Base-by-base conservation (phyloP, 2,797 vertebrate species). In the Geotrypetes seraphini region DNA sequence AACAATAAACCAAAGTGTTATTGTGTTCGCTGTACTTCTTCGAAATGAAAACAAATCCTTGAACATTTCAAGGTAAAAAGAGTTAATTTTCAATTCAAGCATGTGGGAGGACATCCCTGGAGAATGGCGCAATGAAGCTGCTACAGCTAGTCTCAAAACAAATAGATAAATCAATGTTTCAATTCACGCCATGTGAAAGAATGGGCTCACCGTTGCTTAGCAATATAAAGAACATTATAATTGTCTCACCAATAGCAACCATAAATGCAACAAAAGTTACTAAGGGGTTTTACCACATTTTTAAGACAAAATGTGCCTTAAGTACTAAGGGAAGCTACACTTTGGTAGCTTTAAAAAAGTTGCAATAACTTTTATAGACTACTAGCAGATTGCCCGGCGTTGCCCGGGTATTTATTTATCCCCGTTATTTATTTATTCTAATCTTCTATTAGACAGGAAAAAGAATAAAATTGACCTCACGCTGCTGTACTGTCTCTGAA, bases 111-210 rank as follows among this genome's bases (percentile, higher is more conserved):
- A 23, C 6, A 11, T 68, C 71, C 47, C 60, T 1, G 1, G 66
- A 65, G 73, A 62, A 37, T 1, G 1, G 27, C 22, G 19, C 58
- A 71, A 76, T 47, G 54, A 69, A 75, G 60, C 64, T 25, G 31
- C 60, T 28, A 31, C 64, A 52, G 36, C 45, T 50, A 45, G 53
- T 53, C 64, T 70, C 68, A 73, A 77, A 82, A 84, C 82, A 86
- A 89, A 87, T 81, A 83, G 78, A 78, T 85, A 84, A 85, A 89
- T 87, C 78, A 77, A 78, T 69, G 71, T 57, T 86, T 82, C 88
- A 63, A 57, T 79, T 73, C 68, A 79, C 75, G 81, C 79, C 68
- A 36, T 31, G 26, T 63, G 64, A 63, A 53, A 48, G 50, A 75
- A 74, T 5, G 45, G 71, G 67, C 47, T 51, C 59, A 52, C 57